Conservation (phyloP, 2,797 vertebrate species). For the Myotis planiceps region DNA sequence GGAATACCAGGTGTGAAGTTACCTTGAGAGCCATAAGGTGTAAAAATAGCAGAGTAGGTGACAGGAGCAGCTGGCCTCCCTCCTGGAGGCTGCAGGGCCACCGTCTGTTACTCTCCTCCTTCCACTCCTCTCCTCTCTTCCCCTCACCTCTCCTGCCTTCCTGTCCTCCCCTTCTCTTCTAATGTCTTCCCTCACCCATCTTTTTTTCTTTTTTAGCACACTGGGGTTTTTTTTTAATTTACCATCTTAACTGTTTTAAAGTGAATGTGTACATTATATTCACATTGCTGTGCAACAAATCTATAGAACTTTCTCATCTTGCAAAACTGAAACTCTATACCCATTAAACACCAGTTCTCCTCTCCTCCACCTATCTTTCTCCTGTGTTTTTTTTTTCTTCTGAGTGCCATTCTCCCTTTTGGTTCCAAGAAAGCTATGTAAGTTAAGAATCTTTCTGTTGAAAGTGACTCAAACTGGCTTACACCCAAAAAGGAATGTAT, state of each 20-base stretch:
- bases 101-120: conserved; percentile 19
- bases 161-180: neutral
- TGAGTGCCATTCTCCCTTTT: neutral
- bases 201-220: neutral
- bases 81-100: conserved; percentile 43
- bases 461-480: neutral
- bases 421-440: neutral
- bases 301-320: neutral
- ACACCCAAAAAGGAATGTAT: neutral
- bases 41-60: conserved; percentile 67
- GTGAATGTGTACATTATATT: neutral
- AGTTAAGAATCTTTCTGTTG: neutral
- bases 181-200: neutral
- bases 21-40: neutral
- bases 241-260: neutral
- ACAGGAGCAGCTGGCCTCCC: conserved; percentile 60
- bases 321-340: neutral
- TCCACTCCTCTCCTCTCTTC: neutral
- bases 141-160: neutral
- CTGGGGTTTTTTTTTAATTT: neutral
- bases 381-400: neutral
- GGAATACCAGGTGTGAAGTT: conserved; percentile 55
- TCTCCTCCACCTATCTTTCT: neutral
- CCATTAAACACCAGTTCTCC: neutral
- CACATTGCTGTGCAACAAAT: neutral